A percentile compares a stretch with the other conserved stretches of the same genome.
These are phyloP conservation scores for Drosophila willistoni DNA, from an alignment of 1,140 invertebrate genomes.

Conservation along the genomic window DNA sequence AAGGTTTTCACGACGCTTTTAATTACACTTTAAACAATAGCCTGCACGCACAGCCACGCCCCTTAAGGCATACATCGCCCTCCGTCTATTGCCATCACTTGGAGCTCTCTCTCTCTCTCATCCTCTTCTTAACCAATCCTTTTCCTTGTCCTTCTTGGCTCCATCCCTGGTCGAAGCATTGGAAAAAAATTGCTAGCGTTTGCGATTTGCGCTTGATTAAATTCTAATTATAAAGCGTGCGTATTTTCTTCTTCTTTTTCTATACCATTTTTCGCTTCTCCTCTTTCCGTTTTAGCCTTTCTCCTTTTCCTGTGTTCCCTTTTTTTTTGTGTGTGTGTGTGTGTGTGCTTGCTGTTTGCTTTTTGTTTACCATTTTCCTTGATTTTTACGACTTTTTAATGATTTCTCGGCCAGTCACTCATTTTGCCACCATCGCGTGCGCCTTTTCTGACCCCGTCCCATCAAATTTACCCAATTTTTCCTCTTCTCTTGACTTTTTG, in stretches of 20 bases:
- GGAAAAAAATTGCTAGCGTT: constrained; percentile 59
- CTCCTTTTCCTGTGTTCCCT: constrained; percentile 1
- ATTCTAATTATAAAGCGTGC: constrained; percentile 82
- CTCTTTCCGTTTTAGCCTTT: neutral
- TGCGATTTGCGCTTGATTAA: constrained; percentile 82
- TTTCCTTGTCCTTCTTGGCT: constrained; percentile 12
- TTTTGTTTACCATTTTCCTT: constrained; percentile 72
- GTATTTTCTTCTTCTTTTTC: constrained; percentile 42
- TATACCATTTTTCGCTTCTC: constrained; percentile 11
- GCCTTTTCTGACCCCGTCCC: constrained; percentile 35
- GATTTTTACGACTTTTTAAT: constrained; percentile 82
- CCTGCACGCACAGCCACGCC: constrained; percentile 39
- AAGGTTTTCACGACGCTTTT: constrained; percentile 75
- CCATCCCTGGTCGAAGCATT: neutral
- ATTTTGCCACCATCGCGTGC: constrained; percentile 74
- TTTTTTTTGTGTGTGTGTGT: constrained; percentile 29
- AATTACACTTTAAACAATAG: constrained; percentile 79
- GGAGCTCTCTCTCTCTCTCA: neutral
- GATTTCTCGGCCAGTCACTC: constrained; percentile 81
- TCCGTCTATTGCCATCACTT: neutral
- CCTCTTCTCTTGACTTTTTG: constrained; percentile 69
- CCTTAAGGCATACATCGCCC: neutral
- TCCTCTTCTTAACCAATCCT: constrained; percentile 27
- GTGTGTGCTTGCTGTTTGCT: constrained; percentile 27
- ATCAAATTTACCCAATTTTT: constrained; percentile 55